Conservation (phyloP, 2,113 vertebrate genomes). For the Columba janthina region DNA sequence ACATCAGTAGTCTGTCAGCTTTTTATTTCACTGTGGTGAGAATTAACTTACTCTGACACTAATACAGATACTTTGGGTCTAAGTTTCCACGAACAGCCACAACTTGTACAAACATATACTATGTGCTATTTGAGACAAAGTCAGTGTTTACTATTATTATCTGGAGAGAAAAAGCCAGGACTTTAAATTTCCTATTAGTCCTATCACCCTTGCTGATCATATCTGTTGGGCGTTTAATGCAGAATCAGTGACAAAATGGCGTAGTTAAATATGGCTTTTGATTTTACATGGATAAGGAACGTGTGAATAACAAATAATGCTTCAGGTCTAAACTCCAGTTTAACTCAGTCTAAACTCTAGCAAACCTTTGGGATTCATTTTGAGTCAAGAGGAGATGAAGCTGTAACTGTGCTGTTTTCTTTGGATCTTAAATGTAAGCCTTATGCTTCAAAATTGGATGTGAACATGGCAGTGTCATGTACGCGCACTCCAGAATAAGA, state of each 20-base stretch:
- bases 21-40: background rate
- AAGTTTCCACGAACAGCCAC: background rate
- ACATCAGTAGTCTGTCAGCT: background rate
- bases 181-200: background rate
- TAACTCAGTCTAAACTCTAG: background rate
- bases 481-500: background rate
- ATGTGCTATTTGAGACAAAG: background rate
- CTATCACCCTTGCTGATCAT: background rate
- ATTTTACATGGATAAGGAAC: background rate
- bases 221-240: background rate
- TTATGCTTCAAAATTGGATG: background rate
- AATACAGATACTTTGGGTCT: background rate
- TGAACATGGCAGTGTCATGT: background rate
- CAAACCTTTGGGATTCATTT: background rate
- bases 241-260: background rate
- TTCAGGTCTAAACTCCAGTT: background rate
- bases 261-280: accelerated
- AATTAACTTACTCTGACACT: background rate
- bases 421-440: background rate
- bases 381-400: background rate
- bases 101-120: background rate
- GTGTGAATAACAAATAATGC: background rate
- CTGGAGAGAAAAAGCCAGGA: background rate
- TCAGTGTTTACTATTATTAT: background rate
- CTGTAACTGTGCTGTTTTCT: background rate